Evolutionary conservation across 1,140 invertebrate genomes (phyloP), one percentile per base, ranked within the genome.

Genomic region (Magallana angulata): DNA sequence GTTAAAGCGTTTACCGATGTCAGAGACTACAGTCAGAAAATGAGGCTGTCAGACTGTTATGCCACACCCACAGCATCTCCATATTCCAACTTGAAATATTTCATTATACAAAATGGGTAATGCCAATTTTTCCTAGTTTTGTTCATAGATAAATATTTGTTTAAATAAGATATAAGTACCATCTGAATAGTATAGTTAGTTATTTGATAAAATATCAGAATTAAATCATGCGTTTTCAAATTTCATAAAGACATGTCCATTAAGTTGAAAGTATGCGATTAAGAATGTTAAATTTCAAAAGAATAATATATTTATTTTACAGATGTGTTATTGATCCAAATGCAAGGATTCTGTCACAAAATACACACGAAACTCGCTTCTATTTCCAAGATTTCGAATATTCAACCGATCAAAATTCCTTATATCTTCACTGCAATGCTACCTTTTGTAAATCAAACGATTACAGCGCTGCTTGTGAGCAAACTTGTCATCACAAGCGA

Each of bases 311-410:
- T 18, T n/a, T 58, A n/a, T 57, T 57, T 24, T 88, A 30, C 57
- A 90, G 89, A 18, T 90, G 90, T 62, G 84, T 80, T 18, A 85
- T 82, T 6, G 90, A 90, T 81, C 12, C 83, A 16, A 89, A 87
- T 18, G 85, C 88, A 5, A 88, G 84, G 48, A 68, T 89, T 12
- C 84, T 90, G 24, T 89, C 86, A 11, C 86, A 87, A 57, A 85
- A 86, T 12, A 57, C 88, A 11, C 90, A 90, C 85, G 90, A 90
- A 76, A 90, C 90, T 59, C 64, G 76, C 18, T 89, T 90, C 80
- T 59, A 89, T 4, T 90, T 90, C 87, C 62, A 88, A 59, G 86
- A 90, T 36, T 90, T 90, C 57, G 90, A 89, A 57, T 90, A 88
- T 57, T 48, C 86, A 30, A 71, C 62, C 24, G 85, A 88, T 60